These are phyloP conservation scores for Dioctria rufipes DNA, from an alignment of 2,888 invertebrate species.

Conservation along the genomic window DNA sequence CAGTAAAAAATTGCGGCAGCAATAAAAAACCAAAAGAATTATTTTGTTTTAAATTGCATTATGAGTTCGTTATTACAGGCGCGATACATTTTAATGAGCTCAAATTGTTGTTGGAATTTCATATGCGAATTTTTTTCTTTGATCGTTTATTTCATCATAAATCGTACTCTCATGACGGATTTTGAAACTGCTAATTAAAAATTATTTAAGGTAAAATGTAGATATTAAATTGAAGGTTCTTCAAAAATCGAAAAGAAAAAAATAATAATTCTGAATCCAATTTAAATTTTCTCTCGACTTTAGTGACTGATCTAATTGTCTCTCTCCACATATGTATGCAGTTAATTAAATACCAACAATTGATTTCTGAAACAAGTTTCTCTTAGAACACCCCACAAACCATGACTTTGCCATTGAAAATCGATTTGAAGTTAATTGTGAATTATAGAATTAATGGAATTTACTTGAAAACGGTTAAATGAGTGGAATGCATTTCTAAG, in stretches of 20 bases:
- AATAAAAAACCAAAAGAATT: neutral
- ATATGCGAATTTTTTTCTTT: neutral
- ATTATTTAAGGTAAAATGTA: no score
- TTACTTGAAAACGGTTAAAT: neutral
- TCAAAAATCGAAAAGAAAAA: no score
- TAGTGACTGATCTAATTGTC: no score
- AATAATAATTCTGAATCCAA: no score
- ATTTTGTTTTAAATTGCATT: slow-evolving; percentile 36
- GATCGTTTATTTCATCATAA: neutral
- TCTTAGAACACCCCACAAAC: neutral
- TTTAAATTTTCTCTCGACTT: neutral
- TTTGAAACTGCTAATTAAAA: neutral
- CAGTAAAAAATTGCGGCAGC: neutral
- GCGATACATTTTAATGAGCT: slow-evolving; percentile 31
- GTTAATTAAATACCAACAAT: neutral
- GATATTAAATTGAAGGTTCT: no score
- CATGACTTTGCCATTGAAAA: slow-evolving; percentile 37
- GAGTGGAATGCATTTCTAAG: neutral
- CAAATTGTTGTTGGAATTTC: slow-evolving; percentile 22
- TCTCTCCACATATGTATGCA: neutral
- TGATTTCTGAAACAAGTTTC: slow-evolving; percentile 11
- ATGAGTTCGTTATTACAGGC: slow-evolving; percentile 9
- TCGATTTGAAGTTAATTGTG: neutral
- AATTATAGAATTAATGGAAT: neutral
- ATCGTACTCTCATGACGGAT: neutral